phyloP scores from a whole-genome alignment of 2,888 invertebrate genomes.

The Harmothoe impar region DNA sequence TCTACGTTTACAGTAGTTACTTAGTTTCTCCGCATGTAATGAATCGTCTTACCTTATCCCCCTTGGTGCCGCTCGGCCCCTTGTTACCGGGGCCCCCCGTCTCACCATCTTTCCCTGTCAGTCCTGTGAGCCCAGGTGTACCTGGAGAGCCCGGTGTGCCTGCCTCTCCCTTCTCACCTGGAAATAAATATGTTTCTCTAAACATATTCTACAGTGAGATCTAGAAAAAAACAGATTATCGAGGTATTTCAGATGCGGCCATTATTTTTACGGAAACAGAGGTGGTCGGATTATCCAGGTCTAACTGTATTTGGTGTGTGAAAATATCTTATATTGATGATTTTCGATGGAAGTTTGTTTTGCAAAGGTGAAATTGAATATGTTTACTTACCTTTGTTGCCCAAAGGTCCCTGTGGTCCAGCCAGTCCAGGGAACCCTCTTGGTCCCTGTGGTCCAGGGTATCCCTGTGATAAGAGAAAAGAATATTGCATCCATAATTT shows the following conservation, averaged over 20 bases:
- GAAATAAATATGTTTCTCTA: background rate
- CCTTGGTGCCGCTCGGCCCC: slow-evolving; percentile 64
- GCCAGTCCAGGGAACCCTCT: slow-evolving; percentile 65
- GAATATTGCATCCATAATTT: too few relatives aligned
- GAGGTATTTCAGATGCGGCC: too few relatives aligned
- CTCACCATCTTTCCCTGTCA: slow-evolving; percentile 66
- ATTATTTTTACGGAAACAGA: too few relatives aligned
- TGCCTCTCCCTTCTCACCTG: slow-evolving; percentile 54
- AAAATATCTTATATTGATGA: too few relatives aligned
- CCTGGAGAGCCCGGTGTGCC: slow-evolving; percentile 31
- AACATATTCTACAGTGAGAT: too few relatives aligned
- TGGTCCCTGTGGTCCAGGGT: slow-evolving; percentile 67
- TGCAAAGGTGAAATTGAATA: background rate
- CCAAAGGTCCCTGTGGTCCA: slow-evolving; percentile 68
- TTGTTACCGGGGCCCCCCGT: slow-evolving; percentile 52
- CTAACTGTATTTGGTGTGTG: too few relatives aligned
- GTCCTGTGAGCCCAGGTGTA: slow-evolving; percentile 66
- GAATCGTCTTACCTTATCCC: slow-evolving; percentile 47
- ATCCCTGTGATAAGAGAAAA: slow-evolving; percentile 60
- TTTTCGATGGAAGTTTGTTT: too few relatives aligned
- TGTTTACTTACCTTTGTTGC: slow-evolving; percentile 59
- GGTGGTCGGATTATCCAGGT: too few relatives aligned
- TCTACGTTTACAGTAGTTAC: too few relatives aligned
- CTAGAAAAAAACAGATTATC: too few relatives aligned
- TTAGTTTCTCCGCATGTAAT: too few relatives aligned